Conservation (phyloP, 2,113 vertebrate species). For the Mesembrinibis cayennensis region DNA sequence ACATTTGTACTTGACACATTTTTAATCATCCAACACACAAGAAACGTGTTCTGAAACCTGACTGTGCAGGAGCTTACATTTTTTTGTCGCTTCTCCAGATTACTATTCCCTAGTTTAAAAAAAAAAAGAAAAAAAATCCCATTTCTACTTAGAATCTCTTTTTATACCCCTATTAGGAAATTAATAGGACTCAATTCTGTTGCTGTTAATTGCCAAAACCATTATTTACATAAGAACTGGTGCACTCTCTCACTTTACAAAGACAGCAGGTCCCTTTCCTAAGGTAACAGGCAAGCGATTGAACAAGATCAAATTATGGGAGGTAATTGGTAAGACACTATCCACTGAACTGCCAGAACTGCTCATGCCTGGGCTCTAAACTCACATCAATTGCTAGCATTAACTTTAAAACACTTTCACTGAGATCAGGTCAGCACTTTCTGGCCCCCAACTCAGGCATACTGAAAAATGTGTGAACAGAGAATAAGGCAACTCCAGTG, state of each 20-base stretch:
- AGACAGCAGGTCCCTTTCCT: not conserved
- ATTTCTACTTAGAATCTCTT: not conserved
- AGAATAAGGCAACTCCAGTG: not conserved
- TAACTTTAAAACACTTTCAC: not conserved
- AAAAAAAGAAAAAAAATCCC: not conserved
- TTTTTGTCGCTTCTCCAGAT: not conserved
- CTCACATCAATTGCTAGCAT: not conserved
- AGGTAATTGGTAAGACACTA: not conserved
- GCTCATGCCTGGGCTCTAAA: not conserved
- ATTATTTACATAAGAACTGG: not conserved
- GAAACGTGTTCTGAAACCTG: not conserved
- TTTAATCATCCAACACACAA: not conserved
- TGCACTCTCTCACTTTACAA: not conserved
- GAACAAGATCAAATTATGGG: not conserved
- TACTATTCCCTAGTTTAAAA: not conserved
- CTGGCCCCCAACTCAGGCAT: not conserved
- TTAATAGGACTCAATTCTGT: not conserved
- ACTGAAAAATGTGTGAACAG: not conserved
- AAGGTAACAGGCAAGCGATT: accelerated
- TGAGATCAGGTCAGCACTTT: not conserved
- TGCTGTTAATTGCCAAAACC: not conserved
- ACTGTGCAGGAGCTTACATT: not conserved
- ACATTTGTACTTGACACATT: not conserved
- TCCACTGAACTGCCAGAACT: not conserved
- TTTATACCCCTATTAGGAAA: not conserved